Percentiles rank a stretch among this genome's conserved stretches.
Evolutionary conservation across 2,113 vertebrate species (phyloP).

Genomic region (Callipepla californica): DNA sequence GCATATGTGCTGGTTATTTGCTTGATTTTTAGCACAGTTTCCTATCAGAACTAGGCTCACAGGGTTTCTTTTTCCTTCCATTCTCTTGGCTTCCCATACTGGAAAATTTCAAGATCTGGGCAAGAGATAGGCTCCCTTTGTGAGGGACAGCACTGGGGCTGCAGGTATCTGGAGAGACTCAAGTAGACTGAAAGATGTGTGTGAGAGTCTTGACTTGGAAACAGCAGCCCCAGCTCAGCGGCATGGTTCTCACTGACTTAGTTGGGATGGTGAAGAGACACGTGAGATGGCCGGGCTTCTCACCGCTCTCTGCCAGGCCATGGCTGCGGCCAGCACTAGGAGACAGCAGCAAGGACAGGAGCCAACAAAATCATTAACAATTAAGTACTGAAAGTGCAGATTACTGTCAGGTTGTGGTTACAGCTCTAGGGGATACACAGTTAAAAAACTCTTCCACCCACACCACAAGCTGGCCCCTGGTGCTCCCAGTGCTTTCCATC

Average conservation of each 20-base stretch:
- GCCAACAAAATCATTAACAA: constrained; percentile 51
- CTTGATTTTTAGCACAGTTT: neutral
- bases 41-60: neutral
- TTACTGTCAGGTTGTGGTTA: constrained; percentile 57
- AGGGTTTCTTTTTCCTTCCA: neutral
- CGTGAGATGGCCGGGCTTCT: constrained; percentile 21
- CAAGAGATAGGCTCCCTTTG: neutral
- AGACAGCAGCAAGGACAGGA: neutral
- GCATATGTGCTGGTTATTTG: neutral
- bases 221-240: neutral
- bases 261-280: constrained; percentile 12
- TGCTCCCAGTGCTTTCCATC: neutral
- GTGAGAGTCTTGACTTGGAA: neutral
- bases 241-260: neutral
- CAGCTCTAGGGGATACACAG: constrained; percentile 57
- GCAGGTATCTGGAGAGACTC: fast-evolving
- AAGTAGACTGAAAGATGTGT: fast-evolving
- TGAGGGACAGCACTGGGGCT: fast-evolving
- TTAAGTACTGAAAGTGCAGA: constrained; percentile 11
- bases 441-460: constrained; percentile 38
- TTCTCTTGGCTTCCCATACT: neutral
- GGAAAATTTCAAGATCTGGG: neutral
- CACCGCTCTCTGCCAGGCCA: neutral
- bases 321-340: neutral
- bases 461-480: constrained; percentile 40